Conservation (phyloP, 2,113 vertebrate genomes). For the Dolichallabes microphthalmus region DNA sequence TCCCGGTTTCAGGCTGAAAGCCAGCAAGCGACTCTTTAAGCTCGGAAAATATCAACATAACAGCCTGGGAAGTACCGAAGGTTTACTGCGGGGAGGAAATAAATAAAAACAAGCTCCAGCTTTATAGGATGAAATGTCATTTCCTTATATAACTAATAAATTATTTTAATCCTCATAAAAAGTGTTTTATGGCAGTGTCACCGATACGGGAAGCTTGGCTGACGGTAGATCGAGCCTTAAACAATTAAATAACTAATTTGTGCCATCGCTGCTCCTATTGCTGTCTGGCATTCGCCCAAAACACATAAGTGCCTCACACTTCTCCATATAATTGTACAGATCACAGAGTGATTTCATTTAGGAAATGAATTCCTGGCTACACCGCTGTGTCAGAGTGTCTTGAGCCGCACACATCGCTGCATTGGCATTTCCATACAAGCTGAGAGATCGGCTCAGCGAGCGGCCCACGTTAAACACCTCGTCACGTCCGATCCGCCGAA, state of each 20-base stretch:
- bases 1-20: neutral
- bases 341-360: constrained; percentile 3
- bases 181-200: neutral
- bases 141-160: neutral
- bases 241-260: neutral
- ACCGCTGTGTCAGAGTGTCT: constrained; percentile 7
- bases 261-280: neutral
- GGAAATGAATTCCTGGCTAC: neutral
- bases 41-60: neutral
- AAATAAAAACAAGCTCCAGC: neutral
- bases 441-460: neutral
- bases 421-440: constrained; percentile 31
- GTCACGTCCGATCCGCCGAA: constrained; percentile 15
- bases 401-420: constrained; percentile 7
- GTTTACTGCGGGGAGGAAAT: neutral
- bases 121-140: neutral
- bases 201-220: neutral
- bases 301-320: neutral
- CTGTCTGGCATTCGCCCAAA: neutral
- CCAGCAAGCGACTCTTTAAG: neutral
- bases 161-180: neutral
- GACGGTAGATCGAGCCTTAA: neutral
- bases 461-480: constrained; percentile 24
- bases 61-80: neutral
- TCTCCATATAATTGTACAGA: neutral